phyloP scores from a whole-genome alignment of 92 coral and sea anemone species.

The Bergia puertoricense region DNA sequence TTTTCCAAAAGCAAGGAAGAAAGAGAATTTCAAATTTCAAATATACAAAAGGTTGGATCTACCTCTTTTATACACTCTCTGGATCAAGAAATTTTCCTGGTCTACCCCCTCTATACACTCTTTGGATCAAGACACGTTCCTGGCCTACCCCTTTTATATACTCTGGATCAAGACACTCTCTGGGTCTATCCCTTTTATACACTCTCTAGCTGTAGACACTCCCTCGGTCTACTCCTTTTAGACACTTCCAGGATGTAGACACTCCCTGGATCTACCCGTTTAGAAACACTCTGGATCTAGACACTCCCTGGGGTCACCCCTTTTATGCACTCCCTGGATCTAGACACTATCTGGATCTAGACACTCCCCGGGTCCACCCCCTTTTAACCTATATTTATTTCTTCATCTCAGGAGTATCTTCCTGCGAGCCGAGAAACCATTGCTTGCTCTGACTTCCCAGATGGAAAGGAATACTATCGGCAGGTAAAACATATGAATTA shows the following conservation, averaged over 20 bases:
- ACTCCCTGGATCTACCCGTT: no score
- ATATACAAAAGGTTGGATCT: neutral
- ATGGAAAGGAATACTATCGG: slow-evolving; percentile 74
- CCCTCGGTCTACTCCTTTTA: neutral
- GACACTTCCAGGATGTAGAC: no score
- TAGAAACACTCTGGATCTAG: no score
- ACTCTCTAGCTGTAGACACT: neutral
- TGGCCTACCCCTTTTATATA: neutral
- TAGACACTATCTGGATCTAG: neutral
- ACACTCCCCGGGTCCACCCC: neutral
- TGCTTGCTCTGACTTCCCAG: slow-evolving; percentile 74
- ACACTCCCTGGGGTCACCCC: no score
- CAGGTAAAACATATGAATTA: slow-evolving; percentile 50
- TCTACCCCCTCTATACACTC: neutral
- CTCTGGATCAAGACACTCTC: neutral
- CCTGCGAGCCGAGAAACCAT: slow-evolving; percentile 87
- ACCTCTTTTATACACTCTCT: no score
- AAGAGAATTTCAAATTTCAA: no score
- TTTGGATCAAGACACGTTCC: neutral
- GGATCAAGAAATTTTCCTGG: neutral
- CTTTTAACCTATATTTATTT: neutral
- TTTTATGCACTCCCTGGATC: no score
- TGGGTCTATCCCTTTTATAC: neutral
- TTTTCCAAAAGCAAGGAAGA: no score
- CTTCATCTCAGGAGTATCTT: slow-evolving; percentile 68